These are phyloP conservation scores for Elysia crispata DNA, from an alignment of 2,888 invertebrate genomes.

Conservation along the genomic window DNA sequence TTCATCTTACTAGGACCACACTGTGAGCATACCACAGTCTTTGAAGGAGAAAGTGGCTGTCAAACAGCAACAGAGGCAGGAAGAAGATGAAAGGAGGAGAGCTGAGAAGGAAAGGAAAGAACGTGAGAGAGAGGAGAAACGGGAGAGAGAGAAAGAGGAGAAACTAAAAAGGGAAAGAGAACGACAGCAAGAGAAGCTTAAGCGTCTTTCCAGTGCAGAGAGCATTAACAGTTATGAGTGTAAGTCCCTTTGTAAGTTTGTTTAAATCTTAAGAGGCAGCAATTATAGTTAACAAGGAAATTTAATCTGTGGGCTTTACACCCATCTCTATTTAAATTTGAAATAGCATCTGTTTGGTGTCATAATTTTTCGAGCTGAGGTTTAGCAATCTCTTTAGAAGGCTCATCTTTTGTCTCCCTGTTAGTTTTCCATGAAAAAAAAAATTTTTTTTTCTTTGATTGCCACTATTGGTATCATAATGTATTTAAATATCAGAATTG, in stretches of 20 bases:
- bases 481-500: too few relatives aligned
- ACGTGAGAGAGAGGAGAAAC: slow-evolving; percentile 59
- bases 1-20: slow-evolving; percentile 25
- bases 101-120: slow-evolving; percentile 64
- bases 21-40: slow-evolving; percentile 63
- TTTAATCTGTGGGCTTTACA: too few relatives aligned
- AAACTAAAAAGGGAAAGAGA: slow-evolving; percentile 61
- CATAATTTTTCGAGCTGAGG: too few relatives aligned
- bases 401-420: too few relatives aligned
- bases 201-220: slow-evolving; percentile 64
- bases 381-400: too few relatives aligned
- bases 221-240: slow-evolving; percentile 55
- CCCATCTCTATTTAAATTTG: too few relatives aligned
- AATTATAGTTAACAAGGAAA: too few relatives aligned
- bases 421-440: too few relatives aligned
- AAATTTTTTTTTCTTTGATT: too few relatives aligned
- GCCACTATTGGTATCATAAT: too few relatives aligned
- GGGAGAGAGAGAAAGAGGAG: slow-evolving; percentile 67
- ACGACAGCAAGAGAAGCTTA: slow-evolving; percentile 68
- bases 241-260: slow-evolving; percentile 16
- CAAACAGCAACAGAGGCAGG: slow-evolving; percentile 64
- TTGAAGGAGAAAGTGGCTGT: slow-evolving; percentile 63
- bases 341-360: too few relatives aligned
- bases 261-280: too few relatives aligned
- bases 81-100: slow-evolving; percentile 63